Percentiles rank a stretch among this genome's conserved stretches.
phyloP scores from a whole-genome alignment of 2,797 vertebrate genomes.

The Sciaenops ocellatus region DNA sequence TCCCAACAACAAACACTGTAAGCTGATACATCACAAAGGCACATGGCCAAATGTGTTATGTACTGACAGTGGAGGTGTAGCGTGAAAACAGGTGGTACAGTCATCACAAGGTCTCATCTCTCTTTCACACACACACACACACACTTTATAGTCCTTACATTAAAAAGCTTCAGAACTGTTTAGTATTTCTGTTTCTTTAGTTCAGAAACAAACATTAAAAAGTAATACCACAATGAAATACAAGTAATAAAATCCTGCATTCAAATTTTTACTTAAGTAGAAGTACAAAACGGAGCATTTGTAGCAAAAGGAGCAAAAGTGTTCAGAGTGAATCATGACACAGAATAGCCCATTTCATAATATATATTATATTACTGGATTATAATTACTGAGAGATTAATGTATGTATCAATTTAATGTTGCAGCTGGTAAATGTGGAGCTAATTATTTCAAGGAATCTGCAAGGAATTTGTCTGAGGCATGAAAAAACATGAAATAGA shows the following conservation, averaged over 20 bases:
- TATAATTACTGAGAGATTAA: not conserved
- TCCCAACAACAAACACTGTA: not conserved
- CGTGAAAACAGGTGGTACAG: constrained; percentile 34
- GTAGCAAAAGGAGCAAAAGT: too few relatives aligned
- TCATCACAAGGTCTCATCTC: not conserved
- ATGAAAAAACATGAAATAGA: too few relatives aligned
- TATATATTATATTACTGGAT: not conserved
- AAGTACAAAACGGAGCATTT: too few relatives aligned
- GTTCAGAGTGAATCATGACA: not conserved
- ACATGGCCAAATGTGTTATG: constrained; percentile 7
- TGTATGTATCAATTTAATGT: not conserved
- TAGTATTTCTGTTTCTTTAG: not conserved
- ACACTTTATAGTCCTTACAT: not conserved
- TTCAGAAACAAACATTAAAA: not conserved
- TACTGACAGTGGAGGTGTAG: constrained; percentile 13
- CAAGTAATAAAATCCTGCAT: too few relatives aligned
- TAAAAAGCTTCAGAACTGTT: not conserved
- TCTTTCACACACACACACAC: not conserved
- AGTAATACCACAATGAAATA: too few relatives aligned
- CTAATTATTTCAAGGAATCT: not conserved
- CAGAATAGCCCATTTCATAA: not conserved
- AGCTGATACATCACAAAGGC: not conserved
- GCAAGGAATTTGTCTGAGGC: too few relatives aligned
- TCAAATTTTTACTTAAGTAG: too few relatives aligned
- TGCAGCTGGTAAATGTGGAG: too few relatives aligned